Evolutionary conservation across 2,113 vertebrate genomes (phyloP).

Genomic region (Lethenteron camtschaticum): DNA sequence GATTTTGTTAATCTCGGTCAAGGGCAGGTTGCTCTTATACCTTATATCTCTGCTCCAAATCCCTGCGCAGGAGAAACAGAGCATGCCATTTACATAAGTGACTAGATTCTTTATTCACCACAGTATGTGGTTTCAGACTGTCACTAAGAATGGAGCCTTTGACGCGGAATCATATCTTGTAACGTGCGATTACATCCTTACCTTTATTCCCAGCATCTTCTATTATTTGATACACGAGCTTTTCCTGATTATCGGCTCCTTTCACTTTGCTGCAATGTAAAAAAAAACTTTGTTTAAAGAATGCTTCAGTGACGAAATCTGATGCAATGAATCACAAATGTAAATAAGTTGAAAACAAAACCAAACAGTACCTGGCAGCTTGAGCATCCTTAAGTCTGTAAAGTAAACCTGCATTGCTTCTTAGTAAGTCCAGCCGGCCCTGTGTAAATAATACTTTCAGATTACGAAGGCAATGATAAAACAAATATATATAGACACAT

Average conservation of each 20-base stretch:
- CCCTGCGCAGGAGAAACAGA: slow-evolving; percentile 23
- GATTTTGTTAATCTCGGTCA: slow-evolving; percentile 97
- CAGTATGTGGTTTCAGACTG: no score
- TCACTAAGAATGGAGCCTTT: no score
- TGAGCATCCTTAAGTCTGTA: slow-evolving; percentile 78
- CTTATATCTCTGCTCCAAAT: slow-evolving; percentile 96
- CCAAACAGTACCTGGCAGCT: slow-evolving; percentile 32
- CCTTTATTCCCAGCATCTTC: slow-evolving; percentile 97
- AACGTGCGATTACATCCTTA: slow-evolving; percentile 14
- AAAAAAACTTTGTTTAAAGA: neutral
- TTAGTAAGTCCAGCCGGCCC: slow-evolving; percentile 79
- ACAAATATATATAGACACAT: neutral
- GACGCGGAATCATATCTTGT: no score
- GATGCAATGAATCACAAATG: neutral
- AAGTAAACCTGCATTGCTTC: slow-evolving; percentile 62
- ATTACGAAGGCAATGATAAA: neutral
- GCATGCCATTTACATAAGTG: neutral
- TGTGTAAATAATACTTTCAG: slow-evolving; percentile 17
- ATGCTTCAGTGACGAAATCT: neutral
- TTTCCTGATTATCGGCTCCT: slow-evolving; percentile 95
- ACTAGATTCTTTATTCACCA: no score
- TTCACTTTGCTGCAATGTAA: slow-evolving; percentile 63
- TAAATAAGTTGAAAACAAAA: neutral
- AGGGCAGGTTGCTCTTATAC: slow-evolving; percentile 87
- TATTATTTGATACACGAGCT: slow-evolving; percentile 91